Percentiles rank a stretch among this genome's conserved stretches.
phyloP scores from a whole-genome alignment of 2,113 vertebrate species.

The Fulmarus glacialis region DNA sequence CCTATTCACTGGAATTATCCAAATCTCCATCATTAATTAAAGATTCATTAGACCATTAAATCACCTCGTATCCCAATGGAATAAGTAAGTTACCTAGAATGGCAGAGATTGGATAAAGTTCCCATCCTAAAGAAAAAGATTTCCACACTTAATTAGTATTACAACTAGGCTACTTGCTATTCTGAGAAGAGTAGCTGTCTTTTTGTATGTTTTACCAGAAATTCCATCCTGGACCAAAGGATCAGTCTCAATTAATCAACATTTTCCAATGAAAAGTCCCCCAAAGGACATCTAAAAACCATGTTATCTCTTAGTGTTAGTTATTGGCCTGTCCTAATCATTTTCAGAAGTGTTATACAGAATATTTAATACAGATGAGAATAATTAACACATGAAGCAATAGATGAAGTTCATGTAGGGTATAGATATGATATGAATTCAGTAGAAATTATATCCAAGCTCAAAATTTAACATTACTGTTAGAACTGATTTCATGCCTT shows the following conservation, averaged over 20 bases:
- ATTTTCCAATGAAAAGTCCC: conserved; percentile 57
- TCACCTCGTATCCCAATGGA: conserved; percentile 7
- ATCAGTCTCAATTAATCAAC: conserved; percentile 65
- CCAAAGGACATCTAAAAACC: conserved; percentile 50
- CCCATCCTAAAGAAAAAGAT: conserved; percentile 34
- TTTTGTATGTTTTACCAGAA: conserved; percentile 53
- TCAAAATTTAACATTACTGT: conserved; percentile 18
- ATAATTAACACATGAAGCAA: conserved; percentile 64
- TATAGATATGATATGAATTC: conserved; percentile 47
- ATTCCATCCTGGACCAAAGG: conserved; percentile 23
- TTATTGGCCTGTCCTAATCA: conserved; percentile 55
- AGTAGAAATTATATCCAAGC: conserved; percentile 10
- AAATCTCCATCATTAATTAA: conserved; percentile 55
- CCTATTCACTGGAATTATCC: background rate
- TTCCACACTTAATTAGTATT: conserved; percentile 55
- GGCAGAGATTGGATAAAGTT: conserved; percentile 25
- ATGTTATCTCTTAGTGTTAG: conserved; percentile 45
- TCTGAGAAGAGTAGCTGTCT: conserved; percentile 14
- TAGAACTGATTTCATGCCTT: conserved; percentile 55
- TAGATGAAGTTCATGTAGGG: conserved; percentile 36
- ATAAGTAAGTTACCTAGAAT: conserved; percentile 2
- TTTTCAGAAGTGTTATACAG: conserved; percentile 63
- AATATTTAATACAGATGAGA: conserved; percentile 65
- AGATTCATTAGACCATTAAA: conserved; percentile 56
- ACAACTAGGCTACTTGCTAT: conserved; percentile 35